Conservation (phyloP, 1,140 invertebrate genomes). For the Megalopta genalis region DNA sequence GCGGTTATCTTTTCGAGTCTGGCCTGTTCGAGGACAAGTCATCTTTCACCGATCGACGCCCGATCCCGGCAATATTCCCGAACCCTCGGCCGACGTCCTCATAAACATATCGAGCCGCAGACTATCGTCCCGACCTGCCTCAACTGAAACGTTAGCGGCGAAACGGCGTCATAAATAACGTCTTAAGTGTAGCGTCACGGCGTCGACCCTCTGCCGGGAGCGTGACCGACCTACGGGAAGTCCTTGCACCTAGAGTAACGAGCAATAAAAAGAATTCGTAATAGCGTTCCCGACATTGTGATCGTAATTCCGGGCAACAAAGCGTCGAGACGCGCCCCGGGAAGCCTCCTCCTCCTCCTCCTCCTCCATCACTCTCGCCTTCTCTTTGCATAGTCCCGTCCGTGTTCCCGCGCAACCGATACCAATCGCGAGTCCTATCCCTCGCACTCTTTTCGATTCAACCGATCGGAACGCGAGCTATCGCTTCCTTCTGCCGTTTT, state of each 20-base stretch:
- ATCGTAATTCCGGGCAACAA: slow-evolving; percentile 1
- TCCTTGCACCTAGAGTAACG: slow-evolving; percentile 47
- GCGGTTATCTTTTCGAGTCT: too few relatives aligned
- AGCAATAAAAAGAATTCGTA: slow-evolving; percentile 28
- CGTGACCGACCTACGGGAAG: slow-evolving; percentile 47
- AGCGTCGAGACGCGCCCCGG: not conserved
- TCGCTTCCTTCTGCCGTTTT: slow-evolving; percentile 57
- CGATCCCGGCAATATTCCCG: slow-evolving; percentile 16
- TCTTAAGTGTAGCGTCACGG: slow-evolving; percentile 74
- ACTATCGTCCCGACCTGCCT: slow-evolving; percentile 70
- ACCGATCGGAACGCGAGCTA: slow-evolving; percentile 20
- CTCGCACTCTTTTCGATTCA: not conserved
- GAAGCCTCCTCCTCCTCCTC: not conserved
- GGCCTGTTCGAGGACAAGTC: too few relatives aligned
- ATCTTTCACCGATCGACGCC: slow-evolving; percentile 13
- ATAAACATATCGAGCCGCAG: slow-evolving; percentile 74
- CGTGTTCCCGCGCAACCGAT: too few relatives aligned
- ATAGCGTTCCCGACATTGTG: slow-evolving; percentile 8
- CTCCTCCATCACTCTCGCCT: not conserved
- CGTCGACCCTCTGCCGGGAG: slow-evolving; percentile 61
- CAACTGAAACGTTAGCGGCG: slow-evolving; percentile 74
- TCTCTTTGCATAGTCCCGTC: not conserved
- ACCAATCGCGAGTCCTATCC: not conserved
- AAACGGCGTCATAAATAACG: slow-evolving; percentile 78
- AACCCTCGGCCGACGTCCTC: slow-evolving; percentile 57